Percentiles rank a stretch among this genome's conserved stretches.
Evolutionary conservation across 2,113 vertebrate species (phyloP).

Genomic region (Silurus asotus): DNA sequence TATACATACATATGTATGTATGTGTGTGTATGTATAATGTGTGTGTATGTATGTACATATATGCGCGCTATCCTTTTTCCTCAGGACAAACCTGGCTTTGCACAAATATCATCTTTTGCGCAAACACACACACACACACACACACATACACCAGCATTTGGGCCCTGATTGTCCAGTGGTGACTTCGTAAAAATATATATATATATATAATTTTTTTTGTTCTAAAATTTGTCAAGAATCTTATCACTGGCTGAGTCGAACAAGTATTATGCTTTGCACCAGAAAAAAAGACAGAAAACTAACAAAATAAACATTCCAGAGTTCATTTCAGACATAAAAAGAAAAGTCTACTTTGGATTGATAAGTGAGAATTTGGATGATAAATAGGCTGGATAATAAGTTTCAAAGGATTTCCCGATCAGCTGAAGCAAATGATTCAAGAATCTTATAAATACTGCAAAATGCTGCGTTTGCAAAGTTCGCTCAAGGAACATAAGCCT

Average conservation of each 20-base stretch:
- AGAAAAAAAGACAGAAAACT: background rate
- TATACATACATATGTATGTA: no score
- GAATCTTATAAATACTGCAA: constrained; percentile 20
- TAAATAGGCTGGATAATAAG: background rate
- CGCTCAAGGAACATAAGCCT: constrained; percentile 39
- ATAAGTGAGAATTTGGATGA: background rate
- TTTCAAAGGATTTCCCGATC: background rate
- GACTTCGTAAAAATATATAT: background rate
- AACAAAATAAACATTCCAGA: constrained; percentile 47
- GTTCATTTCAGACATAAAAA: constrained; percentile 34
- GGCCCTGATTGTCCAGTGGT: constrained; percentile 5
- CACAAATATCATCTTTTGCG: constrained; percentile 63
- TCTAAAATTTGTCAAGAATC: background rate
- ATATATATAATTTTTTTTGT: constrained; percentile 12
- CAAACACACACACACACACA: background rate
- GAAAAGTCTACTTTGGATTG: constrained; percentile 15
- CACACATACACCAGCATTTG: constrained; percentile 51
- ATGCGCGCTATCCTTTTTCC: constrained; percentile 12
- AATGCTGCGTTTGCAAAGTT: constrained; percentile 2
- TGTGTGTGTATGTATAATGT: background rate
- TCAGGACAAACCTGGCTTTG: constrained; percentile 62
- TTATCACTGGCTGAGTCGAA: background rate
- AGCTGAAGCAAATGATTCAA: background rate
- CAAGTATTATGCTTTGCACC: constrained; percentile 41
- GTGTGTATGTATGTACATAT: no score